Evolutionary conservation across 2,113 vertebrate species (phyloP).

Genomic region (Triplophysa dalaica): DNA sequence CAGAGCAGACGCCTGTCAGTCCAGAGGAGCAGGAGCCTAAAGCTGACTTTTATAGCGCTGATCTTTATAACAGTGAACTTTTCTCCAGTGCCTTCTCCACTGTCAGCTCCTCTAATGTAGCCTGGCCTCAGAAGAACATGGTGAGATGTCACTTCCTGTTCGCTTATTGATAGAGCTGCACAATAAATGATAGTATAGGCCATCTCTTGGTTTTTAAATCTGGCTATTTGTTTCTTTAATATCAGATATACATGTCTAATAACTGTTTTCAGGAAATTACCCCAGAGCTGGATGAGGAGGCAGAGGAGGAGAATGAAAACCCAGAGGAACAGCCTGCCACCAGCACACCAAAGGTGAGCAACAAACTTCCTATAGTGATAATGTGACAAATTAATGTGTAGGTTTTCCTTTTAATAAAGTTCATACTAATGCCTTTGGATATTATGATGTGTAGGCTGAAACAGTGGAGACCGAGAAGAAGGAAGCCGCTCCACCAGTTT

Average conservation of each 20-base stretch:
- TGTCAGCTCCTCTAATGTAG: background rate
- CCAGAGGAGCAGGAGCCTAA: slow-evolving; percentile 55
- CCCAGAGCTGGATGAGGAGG: slow-evolving; percentile 57
- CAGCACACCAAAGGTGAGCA: slow-evolving; percentile 61
- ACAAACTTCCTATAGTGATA: background rate
- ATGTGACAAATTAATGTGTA: background rate
- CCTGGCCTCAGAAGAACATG: slow-evolving; percentile 59
- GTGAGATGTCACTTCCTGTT: slow-evolving; percentile 40
- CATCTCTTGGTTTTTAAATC: background rate
- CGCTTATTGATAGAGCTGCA: no score
- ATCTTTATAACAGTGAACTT: slow-evolving; percentile 62
- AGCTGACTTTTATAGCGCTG: slow-evolving; percentile 60
- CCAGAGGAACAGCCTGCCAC: slow-evolving; percentile 55
- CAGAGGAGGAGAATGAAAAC: slow-evolving; percentile 46
- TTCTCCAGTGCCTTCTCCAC: slow-evolving; percentile 57
- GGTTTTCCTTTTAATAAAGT: background rate
- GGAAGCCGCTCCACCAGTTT: slow-evolving; percentile 64
- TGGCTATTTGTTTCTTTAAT: no score
- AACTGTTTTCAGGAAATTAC: slow-evolving; percentile 63
- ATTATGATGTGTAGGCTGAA: slow-evolving; percentile 71
- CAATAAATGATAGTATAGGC: no score
- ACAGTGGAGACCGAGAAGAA: slow-evolving; percentile 81
- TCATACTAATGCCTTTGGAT: background rate
- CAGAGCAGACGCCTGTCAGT: slow-evolving; percentile 50
- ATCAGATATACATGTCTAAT: no score